These are phyloP conservation scores for Ectemnius cavifrons DNA, from an alignment of 2,888 invertebrate species.

Conservation along the genomic window DNA sequence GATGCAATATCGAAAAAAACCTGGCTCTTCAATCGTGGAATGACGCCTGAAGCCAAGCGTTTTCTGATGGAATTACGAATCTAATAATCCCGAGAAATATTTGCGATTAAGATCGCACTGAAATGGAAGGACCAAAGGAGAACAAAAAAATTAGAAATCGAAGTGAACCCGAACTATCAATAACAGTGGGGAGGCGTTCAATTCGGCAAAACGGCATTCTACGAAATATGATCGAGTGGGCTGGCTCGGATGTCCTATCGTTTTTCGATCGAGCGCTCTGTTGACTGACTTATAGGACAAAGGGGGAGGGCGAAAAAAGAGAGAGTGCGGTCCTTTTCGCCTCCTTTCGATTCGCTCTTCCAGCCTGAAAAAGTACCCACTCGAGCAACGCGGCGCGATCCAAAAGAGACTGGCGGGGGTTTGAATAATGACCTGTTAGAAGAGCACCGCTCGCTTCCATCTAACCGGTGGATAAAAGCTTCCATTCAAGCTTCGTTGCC, in stretches of 20 bases:
- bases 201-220: background rate
- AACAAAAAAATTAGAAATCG: no score
- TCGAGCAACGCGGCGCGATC: constrained; percentile 23
- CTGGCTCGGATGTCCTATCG: constrained; percentile 28
- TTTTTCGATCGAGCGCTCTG: constrained; percentile 40
- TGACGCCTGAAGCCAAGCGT: no score
- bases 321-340: constrained; percentile 38
- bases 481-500: constrained; percentile 59
- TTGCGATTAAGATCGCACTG: background rate
- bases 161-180: background rate
- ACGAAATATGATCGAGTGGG: background rate
- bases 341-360: constrained; percentile 42
- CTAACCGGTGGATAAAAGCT: constrained; percentile 68
- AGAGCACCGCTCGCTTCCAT: constrained; percentile 58
- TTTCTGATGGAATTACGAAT: no score
- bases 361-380: constrained; percentile 42
- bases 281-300: constrained; percentile 8
- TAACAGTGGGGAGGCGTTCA: background rate
- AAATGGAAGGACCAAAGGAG: no score
- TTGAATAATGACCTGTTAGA: constrained; percentile 51
- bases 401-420: constrained; percentile 22
- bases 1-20: no score
- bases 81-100: background rate
- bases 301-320: constrained; percentile 7
- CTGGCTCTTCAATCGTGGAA: no score